Conservation (phyloP, 2,888 invertebrate genomes). For the Drosophila hamatofila region DNA sequence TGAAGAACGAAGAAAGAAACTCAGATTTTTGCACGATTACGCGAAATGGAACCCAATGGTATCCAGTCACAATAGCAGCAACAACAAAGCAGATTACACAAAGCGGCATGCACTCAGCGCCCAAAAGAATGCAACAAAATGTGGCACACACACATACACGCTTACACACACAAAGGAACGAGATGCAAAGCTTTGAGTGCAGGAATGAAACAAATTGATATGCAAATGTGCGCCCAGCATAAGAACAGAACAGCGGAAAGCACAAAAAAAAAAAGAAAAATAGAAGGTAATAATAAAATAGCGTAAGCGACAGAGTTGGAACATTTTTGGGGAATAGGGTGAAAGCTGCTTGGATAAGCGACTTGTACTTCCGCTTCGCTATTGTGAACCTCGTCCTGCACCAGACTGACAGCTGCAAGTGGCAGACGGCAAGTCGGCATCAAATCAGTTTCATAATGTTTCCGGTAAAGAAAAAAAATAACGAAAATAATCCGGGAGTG, state of each 20-base stretch:
- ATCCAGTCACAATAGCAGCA: constrained; percentile 16
- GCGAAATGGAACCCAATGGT: constrained; percentile 15
- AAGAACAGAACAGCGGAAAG: constrained; percentile 7
- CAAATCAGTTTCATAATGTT: constrained; percentile 66
- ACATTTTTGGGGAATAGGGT: not conserved
- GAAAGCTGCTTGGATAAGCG: constrained; percentile 63
- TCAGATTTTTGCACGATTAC: constrained; percentile 28
- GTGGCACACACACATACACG: constrained; percentile 5
- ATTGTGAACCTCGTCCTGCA: constrained; percentile 47
- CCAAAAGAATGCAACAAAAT: constrained; percentile 52
- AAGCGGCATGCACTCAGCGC: constrained; percentile 44
- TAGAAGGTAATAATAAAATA: constrained; percentile 52
- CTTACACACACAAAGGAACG: constrained; percentile 10
- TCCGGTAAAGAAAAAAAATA: constrained; percentile 45
- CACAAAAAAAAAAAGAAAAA: not conserved
- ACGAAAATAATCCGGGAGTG: not conserved
- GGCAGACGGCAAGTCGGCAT: constrained; percentile 54
- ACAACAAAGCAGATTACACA: constrained; percentile 40
- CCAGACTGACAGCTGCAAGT: constrained; percentile 70
- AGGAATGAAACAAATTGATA: constrained; percentile 79
- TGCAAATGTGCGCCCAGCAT: constrained; percentile 59
- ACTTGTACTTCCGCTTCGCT: constrained; percentile 53
- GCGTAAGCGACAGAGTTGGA: constrained; percentile 41
- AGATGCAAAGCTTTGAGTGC: constrained; percentile 55
- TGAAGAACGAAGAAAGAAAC: constrained; percentile 16